Conservation (phyloP, 2,888 invertebrate genomes). For the Xestobium rufovillosum region DNA sequence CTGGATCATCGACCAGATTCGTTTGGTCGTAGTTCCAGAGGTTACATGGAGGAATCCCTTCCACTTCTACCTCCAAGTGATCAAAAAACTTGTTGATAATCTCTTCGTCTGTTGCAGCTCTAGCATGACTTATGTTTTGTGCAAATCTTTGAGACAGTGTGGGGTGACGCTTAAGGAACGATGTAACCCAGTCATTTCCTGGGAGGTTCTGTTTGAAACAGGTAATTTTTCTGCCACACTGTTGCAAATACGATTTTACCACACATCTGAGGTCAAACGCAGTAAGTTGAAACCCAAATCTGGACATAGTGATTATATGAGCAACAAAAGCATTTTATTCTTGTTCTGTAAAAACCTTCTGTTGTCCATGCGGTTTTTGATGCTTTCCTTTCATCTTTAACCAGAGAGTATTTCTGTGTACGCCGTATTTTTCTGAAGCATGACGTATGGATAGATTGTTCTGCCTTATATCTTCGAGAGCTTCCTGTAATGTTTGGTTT, state of each 20-base stretch:
- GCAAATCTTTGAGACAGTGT: constrained; percentile 11
- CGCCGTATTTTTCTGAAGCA: constrained; percentile 12
- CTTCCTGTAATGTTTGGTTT: constrained; percentile 13
- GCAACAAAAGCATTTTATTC: constrained; percentile 11
- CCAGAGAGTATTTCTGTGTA: constrained; percentile 14
- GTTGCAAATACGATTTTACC: constrained; percentile 14
- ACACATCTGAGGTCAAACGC: constrained; percentile 11
- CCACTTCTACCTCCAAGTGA: no score
- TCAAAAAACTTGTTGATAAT: constrained; percentile 12
- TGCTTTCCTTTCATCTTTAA: constrained; percentile 15
- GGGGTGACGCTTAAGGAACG: constrained; percentile 12
- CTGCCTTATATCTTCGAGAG: constrained; percentile 14
- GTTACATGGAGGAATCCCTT: constrained; percentile 20
- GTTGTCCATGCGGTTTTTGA: constrained; percentile 12
- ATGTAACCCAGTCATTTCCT: no score
- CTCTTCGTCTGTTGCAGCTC: constrained; percentile 14
- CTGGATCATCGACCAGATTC: constrained; percentile 33
- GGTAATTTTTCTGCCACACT: constrained; percentile 8
- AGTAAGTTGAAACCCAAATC: constrained; percentile 15
- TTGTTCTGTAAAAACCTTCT: constrained; percentile 9
- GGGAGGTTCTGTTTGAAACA: no score
- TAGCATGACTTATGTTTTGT: constrained; percentile 16
- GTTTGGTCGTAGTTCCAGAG: constrained; percentile 31
- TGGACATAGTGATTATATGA: no score
- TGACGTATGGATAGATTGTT: constrained; percentile 13